Conservation (phyloP, 2,888 invertebrate genomes). For the Cheilosia pagana region DNA sequence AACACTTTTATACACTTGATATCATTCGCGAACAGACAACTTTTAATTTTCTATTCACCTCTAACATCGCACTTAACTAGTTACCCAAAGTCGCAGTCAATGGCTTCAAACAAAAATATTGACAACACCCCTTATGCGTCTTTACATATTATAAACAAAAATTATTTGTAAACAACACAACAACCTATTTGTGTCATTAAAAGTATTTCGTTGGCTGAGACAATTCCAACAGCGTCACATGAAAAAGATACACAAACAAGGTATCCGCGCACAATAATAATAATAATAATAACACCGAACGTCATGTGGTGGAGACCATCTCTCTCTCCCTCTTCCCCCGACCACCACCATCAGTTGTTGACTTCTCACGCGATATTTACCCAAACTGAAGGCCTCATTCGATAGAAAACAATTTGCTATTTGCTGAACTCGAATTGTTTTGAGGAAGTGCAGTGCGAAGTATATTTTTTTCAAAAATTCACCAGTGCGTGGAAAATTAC, state of each 20-base stretch:
- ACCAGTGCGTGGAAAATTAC: neutral
- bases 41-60: too few species aligned
- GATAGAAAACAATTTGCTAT: conserved; percentile 1
- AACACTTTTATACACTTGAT: too few species aligned
- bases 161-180: conserved; percentile 8
- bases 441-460: neutral
- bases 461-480: neutral
- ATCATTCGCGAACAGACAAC: too few species aligned
- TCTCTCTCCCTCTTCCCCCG: neutral
- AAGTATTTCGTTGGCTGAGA: neutral
- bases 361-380: conserved; percentile 1
- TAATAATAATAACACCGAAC: neutral
- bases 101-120: neutral
- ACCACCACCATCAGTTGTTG: neutral
- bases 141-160: neutral
- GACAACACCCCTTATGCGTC: neutral
- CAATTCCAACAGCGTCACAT: neutral
- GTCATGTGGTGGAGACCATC: neutral
- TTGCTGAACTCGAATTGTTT: neutral
- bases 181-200: conserved; percentile 8
- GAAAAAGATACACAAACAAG: conserved; percentile 10
- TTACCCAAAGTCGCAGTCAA: neutral
- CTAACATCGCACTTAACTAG: too few species aligned
- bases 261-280: conserved; percentile 4
- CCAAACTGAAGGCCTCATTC: neutral